Evolutionary conservation across 2,888 invertebrate species (phyloP).

Genomic region (Cantharis flavilabris): DNA sequence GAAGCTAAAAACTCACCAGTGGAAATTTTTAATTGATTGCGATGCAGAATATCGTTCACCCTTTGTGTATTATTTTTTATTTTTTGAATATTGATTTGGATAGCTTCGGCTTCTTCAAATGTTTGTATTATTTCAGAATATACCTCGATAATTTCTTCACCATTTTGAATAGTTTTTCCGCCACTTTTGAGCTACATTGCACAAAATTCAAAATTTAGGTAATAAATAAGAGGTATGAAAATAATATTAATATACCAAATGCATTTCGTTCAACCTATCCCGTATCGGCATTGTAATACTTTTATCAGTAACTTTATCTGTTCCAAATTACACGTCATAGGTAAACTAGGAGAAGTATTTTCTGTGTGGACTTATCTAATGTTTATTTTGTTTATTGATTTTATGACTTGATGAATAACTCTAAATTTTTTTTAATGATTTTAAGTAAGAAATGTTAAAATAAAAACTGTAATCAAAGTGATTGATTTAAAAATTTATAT

Average conservation of each 20-base stretch:
- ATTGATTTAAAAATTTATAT: too few species aligned
- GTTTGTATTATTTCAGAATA: constrained; percentile 35
- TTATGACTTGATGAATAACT: background rate
- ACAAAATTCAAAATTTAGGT: background rate
- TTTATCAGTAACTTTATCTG: background rate
- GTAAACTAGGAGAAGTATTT: background rate
- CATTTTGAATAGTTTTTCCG: background rate
- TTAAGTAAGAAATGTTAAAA: too few species aligned
- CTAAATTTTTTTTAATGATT: too few species aligned
- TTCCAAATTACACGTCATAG: background rate
- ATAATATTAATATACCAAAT: constrained; percentile 11
- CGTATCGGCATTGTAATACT: constrained; percentile 2
- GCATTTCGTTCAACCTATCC: constrained; percentile 28
- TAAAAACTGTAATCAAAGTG: too few species aligned
- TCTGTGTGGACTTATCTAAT: background rate
- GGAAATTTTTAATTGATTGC: constrained; percentile 15
- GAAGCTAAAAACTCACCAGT: constrained; percentile 17
- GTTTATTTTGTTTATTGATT: background rate
- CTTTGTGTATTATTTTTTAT: constrained; percentile 58
- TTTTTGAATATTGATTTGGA: constrained; percentile 59
- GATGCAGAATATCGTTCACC: constrained; percentile 26
- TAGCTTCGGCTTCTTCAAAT: constrained; percentile 46
- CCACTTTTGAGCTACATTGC: constrained; percentile 9
- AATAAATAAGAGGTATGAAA: background rate
- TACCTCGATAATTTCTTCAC: background rate